phyloP scores from a whole-genome alignment of 2,888 invertebrate genomes.

The Alloplasta piceator region DNA sequence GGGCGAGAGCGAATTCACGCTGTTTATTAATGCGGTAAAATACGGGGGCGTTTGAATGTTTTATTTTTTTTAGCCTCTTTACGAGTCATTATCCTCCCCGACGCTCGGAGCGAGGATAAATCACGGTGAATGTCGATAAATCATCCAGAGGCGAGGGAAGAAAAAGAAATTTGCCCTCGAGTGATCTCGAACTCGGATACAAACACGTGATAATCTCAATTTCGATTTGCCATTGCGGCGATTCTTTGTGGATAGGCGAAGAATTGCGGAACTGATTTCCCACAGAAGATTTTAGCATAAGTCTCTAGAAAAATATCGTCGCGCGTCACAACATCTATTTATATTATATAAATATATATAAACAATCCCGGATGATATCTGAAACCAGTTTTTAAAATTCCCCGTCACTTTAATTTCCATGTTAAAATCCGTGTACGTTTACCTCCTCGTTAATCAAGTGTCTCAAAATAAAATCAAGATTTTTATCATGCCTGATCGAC shows the following conservation, averaged over 20 bases:
- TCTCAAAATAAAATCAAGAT: too few species aligned
- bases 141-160: background rate
- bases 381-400: too few species aligned
- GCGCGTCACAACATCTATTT: too few species aligned
- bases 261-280: background rate
- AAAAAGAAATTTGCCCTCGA: slow-evolving; percentile 1
- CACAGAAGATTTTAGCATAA: background rate
- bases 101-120: background rate
- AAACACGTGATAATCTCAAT: background rate
- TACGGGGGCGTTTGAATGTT: background rate
- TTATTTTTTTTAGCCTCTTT: background rate
- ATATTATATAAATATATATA: too few species aligned
- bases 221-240: background rate
- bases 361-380: too few species aligned
- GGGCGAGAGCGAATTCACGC: background rate
- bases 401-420: too few species aligned
- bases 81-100: background rate
- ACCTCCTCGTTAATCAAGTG: too few species aligned
- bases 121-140: background rate
- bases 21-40: background rate
- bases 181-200: background rate
- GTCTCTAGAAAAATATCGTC: too few species aligned
- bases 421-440: too few species aligned
- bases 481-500: too few species aligned
- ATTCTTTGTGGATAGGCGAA: background rate